phyloP scores from a whole-genome alignment of 2,113 vertebrate genomes.

The Campylomormyrus numenius region DNA sequence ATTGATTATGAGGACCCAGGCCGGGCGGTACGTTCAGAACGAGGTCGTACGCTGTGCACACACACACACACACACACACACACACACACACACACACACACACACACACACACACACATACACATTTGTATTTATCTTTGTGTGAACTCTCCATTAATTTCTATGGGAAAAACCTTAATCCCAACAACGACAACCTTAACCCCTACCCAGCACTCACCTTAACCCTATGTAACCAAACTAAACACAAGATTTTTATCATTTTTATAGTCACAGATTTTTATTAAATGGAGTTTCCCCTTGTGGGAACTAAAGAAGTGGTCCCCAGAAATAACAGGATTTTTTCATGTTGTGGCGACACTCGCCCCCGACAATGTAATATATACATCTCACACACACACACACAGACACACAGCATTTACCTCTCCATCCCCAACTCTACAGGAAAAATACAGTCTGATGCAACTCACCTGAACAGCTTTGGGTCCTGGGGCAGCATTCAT shows the following conservation, averaged over 20 bases:
- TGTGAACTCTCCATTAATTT: neutral
- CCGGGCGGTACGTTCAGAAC: slow-evolving; percentile 66
- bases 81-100: too few relatives aligned
- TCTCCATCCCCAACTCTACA: neutral
- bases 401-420: neutral
- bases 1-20: slow-evolving; percentile 83
- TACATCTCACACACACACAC: neutral
- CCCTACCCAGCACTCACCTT: neutral
- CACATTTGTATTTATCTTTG: too few relatives aligned
- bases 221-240: neutral
- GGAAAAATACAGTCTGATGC: neutral
- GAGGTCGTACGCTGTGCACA: neutral
- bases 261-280: neutral
- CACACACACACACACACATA: too few relatives aligned
- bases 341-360: neutral
- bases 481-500: neutral
- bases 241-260: neutral
- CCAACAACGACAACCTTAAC: neutral
- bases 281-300: neutral
- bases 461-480: neutral
- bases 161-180: neutral
- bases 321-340: neutral
- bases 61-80: too few relatives aligned
- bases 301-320: neutral
- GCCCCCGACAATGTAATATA: neutral